Evolutionary conservation across 2,888 invertebrate species (phyloP).

Genomic region (Imbricaverruca yamaguchii): DNA sequence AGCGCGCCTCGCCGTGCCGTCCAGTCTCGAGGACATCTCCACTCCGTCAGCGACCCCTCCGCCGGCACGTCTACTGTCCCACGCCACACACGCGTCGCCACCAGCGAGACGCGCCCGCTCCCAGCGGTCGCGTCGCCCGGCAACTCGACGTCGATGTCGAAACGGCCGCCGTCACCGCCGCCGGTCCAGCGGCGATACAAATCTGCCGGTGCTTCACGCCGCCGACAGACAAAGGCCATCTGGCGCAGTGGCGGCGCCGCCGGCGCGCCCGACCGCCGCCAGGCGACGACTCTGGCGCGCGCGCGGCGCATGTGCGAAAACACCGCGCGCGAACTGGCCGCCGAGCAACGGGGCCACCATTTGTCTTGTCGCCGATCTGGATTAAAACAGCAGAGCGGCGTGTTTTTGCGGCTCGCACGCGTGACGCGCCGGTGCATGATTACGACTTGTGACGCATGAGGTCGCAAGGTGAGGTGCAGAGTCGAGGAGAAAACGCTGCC

Average conservation of each 20-base stretch:
- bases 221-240: background rate
- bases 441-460: background rate
- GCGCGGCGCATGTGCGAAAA: background rate
- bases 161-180: background rate
- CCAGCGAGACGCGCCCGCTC: too few relatives aligned
- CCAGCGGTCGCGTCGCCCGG: too few relatives aligned
- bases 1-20: too few relatives aligned
- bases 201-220: background rate
- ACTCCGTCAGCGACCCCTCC: too few relatives aligned
- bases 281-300: too few relatives aligned
- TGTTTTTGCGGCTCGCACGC: background rate
- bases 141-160: background rate
- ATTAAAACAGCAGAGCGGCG: background rate
- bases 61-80: too few relatives aligned
- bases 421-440: background rate
- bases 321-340: background rate
- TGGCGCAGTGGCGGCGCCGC: background rate
- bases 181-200: background rate
- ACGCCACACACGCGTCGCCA: too few relatives aligned
- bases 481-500: too few relatives aligned
- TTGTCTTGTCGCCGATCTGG: constrained; percentile 4
- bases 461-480: too few relatives aligned
- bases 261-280: background rate
- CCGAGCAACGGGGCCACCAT: background rate
- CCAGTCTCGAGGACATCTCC: too few relatives aligned